phyloP scores from a whole-genome alignment of 2,888 invertebrate genomes.

The Spicauda simplicius region DNA sequence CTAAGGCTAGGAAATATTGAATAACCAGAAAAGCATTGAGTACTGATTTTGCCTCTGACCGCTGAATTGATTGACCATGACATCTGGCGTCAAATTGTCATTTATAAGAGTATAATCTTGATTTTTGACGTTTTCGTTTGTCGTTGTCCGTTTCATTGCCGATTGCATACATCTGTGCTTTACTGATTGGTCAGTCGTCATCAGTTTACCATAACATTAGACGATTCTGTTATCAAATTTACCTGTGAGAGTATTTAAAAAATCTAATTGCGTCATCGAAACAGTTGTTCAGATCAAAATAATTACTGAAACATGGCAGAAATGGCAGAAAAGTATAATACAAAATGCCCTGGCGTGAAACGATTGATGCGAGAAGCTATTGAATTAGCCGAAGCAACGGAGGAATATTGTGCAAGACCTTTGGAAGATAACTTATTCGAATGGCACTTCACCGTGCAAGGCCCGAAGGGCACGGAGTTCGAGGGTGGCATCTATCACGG shows the following conservation, averaged over 20 bases:
- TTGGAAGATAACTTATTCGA: constrained; percentile 98
- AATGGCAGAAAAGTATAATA: constrained; percentile 79
- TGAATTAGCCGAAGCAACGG: constrained; percentile 94
- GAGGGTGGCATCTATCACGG: constrained; percentile 97
- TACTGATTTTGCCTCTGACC: no score
- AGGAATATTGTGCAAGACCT: constrained; percentile 95
- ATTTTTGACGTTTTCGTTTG: not conserved
- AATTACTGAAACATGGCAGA: constrained; percentile 61
- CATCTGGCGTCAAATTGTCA: constrained; percentile 3
- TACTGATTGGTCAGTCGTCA: constrained; percentile 43
- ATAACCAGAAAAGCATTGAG: no score
- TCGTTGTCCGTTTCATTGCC: not conserved
- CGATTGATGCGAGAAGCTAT: constrained; percentile 96
- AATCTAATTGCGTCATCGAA: constrained; percentile 19
- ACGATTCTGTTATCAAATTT: constrained; percentile 29
- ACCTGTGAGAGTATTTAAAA: constrained; percentile 3
- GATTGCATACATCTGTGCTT: constrained; percentile 40
- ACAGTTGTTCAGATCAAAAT: constrained; percentile 3
- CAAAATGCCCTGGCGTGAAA: constrained; percentile 92
- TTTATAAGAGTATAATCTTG: not conserved
- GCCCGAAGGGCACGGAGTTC: constrained; percentile 95
- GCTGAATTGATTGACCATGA: not conserved
- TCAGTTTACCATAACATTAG: constrained; percentile 21
- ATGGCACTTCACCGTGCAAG: constrained; percentile 98
- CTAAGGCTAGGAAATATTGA: no score